Percentiles rank a stretch among this genome's conserved stretches.
Conservation (phyloP, 2,113 vertebrate genomes). For the Carassius gibelio region DNA sequence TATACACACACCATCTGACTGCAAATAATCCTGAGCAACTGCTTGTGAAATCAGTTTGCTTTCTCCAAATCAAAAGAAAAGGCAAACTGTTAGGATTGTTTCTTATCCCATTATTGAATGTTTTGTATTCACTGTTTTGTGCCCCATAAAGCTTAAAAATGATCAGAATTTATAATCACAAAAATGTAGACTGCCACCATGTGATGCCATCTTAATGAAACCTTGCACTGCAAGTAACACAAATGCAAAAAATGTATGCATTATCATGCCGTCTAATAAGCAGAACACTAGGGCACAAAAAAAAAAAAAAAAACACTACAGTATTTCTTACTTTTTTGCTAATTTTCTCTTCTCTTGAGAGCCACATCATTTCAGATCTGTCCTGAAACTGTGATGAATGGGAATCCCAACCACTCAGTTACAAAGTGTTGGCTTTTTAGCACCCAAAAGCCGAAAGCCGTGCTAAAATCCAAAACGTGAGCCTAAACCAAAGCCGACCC, state of each 20-base stretch:
- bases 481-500: not conserved
- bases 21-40: not conserved
- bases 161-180: not conserved
- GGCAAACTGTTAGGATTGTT: not conserved
- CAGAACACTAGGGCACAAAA: not conserved
- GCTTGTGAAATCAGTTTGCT: not conserved
- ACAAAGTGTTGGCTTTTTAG: constrained; percentile 60
- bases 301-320: too few relatives aligned
- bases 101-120: too few relatives aligned
- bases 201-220: not conserved
- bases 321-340: not conserved
- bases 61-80: not conserved
- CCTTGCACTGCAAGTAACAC: not conserved
- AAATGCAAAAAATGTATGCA: not conserved
- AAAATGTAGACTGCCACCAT: not conserved
- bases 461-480: constrained; percentile 22
- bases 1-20: not conserved
- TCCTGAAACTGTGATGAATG: constrained; percentile 52
- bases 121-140: not conserved
- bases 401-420: constrained; percentile 16
- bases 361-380: not conserved
- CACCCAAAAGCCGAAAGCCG: constrained; percentile 40
- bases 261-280: not conserved
- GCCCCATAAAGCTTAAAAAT: not conserved
- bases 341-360: not conserved